phyloP scores from a whole-genome alignment of 1,140 invertebrate genomes.

The Holotrichia oblita region DNA sequence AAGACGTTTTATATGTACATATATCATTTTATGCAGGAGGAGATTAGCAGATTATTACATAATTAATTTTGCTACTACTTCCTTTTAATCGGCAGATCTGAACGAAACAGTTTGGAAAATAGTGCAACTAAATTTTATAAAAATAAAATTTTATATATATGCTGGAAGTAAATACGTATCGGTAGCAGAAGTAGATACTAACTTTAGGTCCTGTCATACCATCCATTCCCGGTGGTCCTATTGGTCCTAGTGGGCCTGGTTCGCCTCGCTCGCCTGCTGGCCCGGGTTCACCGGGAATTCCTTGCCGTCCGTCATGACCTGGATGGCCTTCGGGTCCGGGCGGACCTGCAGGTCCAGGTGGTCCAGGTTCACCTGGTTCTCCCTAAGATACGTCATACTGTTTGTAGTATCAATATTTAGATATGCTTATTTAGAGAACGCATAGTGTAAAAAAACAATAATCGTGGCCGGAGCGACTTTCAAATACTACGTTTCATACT shows the following conservation, averaged over 20 bases:
- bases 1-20: background rate
- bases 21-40: too few relatives aligned
- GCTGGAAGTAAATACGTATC: background rate
- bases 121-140: too few relatives aligned
- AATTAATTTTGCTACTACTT: too few relatives aligned
- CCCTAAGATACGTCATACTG: background rate
- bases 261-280: background rate
- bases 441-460: too few relatives aligned
- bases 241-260: background rate
- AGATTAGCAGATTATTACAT: too few relatives aligned
- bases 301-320: background rate
- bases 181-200: background rate
- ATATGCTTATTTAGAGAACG: background rate
- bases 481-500: too few relatives aligned
- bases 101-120: too few relatives aligned
- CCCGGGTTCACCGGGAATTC: background rate
- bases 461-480: background rate
- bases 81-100: too few relatives aligned
- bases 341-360: conserved; percentile 89
- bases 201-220: background rate
- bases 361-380: conserved; percentile 64
- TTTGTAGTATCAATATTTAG: background rate
- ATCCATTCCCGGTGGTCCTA: background rate
- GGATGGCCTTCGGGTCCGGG: conserved; percentile 68
- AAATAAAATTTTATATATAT: background rate